Base-by-base conservation (phyloP, 2,888 invertebrate genomes). In the Ennomos quercinarius region DNA sequence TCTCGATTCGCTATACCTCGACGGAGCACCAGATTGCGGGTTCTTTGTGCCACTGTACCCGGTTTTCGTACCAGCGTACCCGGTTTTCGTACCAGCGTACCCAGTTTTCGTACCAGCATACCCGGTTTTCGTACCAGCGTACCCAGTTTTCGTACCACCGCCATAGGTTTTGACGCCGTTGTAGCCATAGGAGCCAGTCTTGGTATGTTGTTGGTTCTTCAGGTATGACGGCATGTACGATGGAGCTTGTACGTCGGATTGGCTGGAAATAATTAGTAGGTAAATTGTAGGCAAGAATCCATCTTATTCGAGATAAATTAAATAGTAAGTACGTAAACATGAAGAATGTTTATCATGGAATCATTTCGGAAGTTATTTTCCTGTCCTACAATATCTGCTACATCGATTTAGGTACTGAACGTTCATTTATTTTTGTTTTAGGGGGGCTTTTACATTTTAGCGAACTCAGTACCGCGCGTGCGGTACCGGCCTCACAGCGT, bases 211-310 rank as follows among this genome's bases (percentile, higher is more conserved):
- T 43, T 68, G 70, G 62, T 80, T 82, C 57, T 72, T 84, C 48
- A 83, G 59, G 62, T 89, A 84, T 0, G 86, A 38, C 0, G 91
- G 91, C 10, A 81, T 68, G 67, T 92, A 91, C 0, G 78, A 68
- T 0, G 91, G 90, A 0, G 91, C 89, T 66, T 84, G 76, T 0
- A 90, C 90, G 59, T 91, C 91, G 1, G 89, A 83, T 86, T 89
- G 89, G 3, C 91, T 91, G 74, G 1, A 60, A 60, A 17, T 27
- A 54, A 41, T 45, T 34, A 1, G 9, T 48, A n/a, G 11, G 10
- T 50, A 10, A 36, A 10, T 10, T 45, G 11, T 27, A 27, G 6
- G 27, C 27, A 27, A 27, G 27, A 6, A 27, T 4, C 27, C 6
- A 27, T 27, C 27, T 6, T 27, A 27, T 27, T 27, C 27, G 6